These are phyloP conservation scores for Etheostoma nigrum DNA, from an alignment of 2,797 vertebrate species.

Conservation along the genomic window DNA sequence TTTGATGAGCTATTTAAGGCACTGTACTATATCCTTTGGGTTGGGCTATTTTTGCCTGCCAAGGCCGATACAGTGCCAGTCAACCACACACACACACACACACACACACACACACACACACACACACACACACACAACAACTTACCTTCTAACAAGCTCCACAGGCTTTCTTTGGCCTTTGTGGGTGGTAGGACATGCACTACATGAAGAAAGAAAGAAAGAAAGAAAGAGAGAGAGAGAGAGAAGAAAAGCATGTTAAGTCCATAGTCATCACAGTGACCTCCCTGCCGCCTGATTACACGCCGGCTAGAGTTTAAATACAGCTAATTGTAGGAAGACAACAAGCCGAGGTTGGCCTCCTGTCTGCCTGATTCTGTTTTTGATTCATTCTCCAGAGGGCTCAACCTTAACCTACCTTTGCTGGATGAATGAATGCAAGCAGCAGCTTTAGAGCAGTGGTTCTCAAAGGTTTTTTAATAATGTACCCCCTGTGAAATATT, in stretches of 20 bases:
- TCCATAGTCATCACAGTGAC: slow-evolving; percentile 75
- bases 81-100: slow-evolving; percentile 45
- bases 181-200: slow-evolving; percentile 80
- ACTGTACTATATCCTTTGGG: slow-evolving; percentile 48
- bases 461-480: too few relatives aligned
- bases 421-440: background rate
- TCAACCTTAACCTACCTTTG: slow-evolving; percentile 17
- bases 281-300: slow-evolving; percentile 77
- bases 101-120: slow-evolving; percentile 15
- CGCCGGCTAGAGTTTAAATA: slow-evolving; percentile 73
- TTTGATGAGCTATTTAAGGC: slow-evolving; percentile 51
- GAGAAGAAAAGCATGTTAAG: slow-evolving; percentile 51
- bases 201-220: slow-evolving; percentile 59
- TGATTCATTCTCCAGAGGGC: slow-evolving; percentile 37
- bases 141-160: slow-evolving; percentile 88
- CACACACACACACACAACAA: slow-evolving; percentile 31
- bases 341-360: slow-evolving; percentile 52
- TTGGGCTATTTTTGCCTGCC: slow-evolving; percentile 56
- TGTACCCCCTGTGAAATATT: too few relatives aligned
- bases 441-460: background rate
- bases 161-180: slow-evolving; percentile 81
- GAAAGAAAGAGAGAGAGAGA: slow-evolving; percentile 9
- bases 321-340: slow-evolving; percentile 77
- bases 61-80: slow-evolving; percentile 28
- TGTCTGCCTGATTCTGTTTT: slow-evolving; percentile 46